Percentiles rank a stretch among this genome's conserved stretches.
These are phyloP conservation scores for Megamerina dolium DNA, from an alignment of 2,888 invertebrate species.

Conservation along the genomic window DNA sequence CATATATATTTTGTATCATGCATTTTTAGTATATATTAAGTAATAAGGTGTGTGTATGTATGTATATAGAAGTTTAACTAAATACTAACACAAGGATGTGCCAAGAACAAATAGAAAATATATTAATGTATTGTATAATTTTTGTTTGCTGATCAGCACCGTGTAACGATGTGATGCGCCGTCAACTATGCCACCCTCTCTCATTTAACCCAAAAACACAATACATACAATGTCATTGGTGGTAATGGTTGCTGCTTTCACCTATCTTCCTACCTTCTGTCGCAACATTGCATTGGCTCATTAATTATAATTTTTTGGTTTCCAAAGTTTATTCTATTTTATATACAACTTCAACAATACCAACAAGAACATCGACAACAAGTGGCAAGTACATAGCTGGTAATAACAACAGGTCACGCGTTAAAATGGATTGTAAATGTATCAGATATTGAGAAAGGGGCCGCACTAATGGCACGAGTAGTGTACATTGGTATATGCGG, in stretches of 20 bases:
- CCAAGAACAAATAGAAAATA: slow-evolving; percentile 20
- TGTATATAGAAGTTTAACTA: neutral
- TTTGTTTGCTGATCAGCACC: neutral
- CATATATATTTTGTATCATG: too few species aligned
- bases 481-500: too few species aligned
- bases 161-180: slow-evolving; percentile 4
- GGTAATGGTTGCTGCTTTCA: slow-evolving; percentile 18
- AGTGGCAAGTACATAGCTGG: too few species aligned
- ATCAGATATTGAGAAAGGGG: too few species aligned
- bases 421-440: slow-evolving; percentile 2
- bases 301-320: slow-evolving; percentile 13
- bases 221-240: slow-evolving; percentile 25
- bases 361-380: too few species aligned
- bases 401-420: slow-evolving; percentile 27
- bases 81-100: slow-evolving; percentile 31
- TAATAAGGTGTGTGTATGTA: neutral
- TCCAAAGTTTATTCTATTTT: slow-evolving; percentile 8
- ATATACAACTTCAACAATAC: slow-evolving; percentile 8
- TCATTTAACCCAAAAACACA: slow-evolving; percentile 13
- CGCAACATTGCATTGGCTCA: too few species aligned
- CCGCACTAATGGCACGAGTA: too few species aligned
- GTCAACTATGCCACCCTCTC: slow-evolving; percentile 12
- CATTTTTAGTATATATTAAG: too few species aligned
- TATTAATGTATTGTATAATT: slow-evolving; percentile 2
- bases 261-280: slow-evolving; percentile 3